Conservation (phyloP, 2,797 vertebrate species). For the Eutrigla gurnardus region DNA sequence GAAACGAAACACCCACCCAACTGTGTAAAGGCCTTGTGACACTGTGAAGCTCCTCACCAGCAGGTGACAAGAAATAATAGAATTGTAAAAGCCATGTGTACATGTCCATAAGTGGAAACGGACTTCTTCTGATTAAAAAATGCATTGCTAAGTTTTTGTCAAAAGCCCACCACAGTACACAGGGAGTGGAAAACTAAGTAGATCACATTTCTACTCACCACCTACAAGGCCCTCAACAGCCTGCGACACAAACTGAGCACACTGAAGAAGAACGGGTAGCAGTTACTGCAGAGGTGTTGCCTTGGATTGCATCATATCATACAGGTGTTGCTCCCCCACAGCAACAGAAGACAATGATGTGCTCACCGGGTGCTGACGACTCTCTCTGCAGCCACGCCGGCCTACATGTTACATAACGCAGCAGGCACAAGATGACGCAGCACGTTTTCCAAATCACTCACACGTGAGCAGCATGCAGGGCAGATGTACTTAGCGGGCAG, state of each 20-base stretch:
- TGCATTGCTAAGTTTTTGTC: not conserved
- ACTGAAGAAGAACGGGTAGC: not conserved
- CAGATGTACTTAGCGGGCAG: constrained; percentile 47
- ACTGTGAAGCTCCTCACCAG: too few relatives aligned
- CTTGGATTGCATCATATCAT: constrained; percentile 19
- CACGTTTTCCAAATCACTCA: not conserved
- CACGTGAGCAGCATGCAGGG: constrained; percentile 21
- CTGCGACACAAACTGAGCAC: not conserved
- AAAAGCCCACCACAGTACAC: not conserved
- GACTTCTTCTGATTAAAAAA: not conserved
- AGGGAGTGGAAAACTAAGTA: not conserved
- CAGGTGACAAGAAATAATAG: too few relatives aligned
- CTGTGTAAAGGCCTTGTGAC: too few relatives aligned
- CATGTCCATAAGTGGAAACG: too few relatives aligned
- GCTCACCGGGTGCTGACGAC: constrained; percentile 20
- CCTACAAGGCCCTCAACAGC: too few relatives aligned
- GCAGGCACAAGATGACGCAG: not conserved
- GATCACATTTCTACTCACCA: too few relatives aligned
- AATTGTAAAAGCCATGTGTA: too few relatives aligned
- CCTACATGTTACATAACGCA: constrained; percentile 50
- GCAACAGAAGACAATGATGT: constrained; percentile 21
- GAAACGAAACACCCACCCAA: too few relatives aligned
- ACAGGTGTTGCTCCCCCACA: constrained; percentile 20
- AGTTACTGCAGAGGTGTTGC: constrained; percentile 20
- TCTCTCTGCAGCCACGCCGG: constrained; percentile 9